Percentiles rank a stretch among this genome's conserved stretches.
Evolutionary conservation across 2,888 invertebrate species (phyloP).

Genomic region (Sthenelais limicola): DNA sequence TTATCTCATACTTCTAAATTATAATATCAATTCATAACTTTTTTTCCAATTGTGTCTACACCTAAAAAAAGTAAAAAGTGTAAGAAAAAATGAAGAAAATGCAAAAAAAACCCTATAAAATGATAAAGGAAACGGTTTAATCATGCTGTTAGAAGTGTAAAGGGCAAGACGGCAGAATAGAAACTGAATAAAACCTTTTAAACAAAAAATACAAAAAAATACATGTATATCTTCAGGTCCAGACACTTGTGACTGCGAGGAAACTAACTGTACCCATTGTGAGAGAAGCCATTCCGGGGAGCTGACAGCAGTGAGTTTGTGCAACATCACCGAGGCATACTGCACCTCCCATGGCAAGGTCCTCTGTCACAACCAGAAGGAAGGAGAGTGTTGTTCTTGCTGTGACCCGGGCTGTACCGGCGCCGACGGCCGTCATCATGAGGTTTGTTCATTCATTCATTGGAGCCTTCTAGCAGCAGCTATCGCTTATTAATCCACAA

Average conservation of each 20-base stretch:
- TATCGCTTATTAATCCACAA: no score
- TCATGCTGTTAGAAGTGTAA: no score
- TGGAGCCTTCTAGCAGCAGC: no score
- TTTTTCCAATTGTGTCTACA: constrained; percentile 5
- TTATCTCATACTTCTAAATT: no score
- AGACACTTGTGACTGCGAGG: constrained; percentile 11
- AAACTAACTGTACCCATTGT: constrained; percentile 22
- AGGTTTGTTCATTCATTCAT: not conserved
- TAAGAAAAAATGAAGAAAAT: not conserved
- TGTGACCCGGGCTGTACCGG: constrained; percentile 21
- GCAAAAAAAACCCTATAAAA: not conserved
- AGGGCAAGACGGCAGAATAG: not conserved
- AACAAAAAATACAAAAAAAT: no score
- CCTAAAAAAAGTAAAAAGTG: not conserved
- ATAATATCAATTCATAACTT: no score
- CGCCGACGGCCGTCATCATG: not conserved
- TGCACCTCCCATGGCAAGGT: constrained; percentile 10
- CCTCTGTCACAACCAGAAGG: constrained; percentile 15
- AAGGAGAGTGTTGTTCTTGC: constrained; percentile 24
- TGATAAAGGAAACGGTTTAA: not conserved
- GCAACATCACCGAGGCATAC: constrained; percentile 25
- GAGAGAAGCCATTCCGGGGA: constrained; percentile 18
- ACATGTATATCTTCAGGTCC: not conserved
- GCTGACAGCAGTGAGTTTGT: not conserved
- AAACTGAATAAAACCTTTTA: not conserved